Evolutionary conservation across 2,888 invertebrate genomes (phyloP), one percentile per base, ranked within the genome.

Genomic region (Heteromurus nitidus): DNA sequence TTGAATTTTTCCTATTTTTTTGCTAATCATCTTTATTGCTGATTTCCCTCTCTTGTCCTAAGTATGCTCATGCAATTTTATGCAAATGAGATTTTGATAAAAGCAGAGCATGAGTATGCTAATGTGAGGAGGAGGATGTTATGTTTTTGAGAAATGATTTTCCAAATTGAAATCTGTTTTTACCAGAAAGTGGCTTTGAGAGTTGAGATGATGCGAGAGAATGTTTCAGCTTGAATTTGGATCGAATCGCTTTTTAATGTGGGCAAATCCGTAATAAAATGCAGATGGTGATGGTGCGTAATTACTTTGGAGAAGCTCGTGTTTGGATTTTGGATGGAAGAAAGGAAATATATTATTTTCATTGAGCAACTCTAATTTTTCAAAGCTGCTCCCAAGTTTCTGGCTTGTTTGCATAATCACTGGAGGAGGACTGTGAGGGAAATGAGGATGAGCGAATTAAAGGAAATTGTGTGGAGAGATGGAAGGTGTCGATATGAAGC

Each of bases 111-210:
- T 36, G 36, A 36, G 5, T 36, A 9, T 36, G 13, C 7, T 36
- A 13, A 36, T 5, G 7, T 13, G 5, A 36, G 36, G 36, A 36
- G 36, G 13, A 36, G 36, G 36, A 13, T 9, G 36, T 36, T 36
- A 13, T 36, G 36, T 36, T 36, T 36, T 36, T n/a, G n/a, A n/a
- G n/a, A n/a, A n/a, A n/a, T n/a, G n/a, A 13, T 36, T 36, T 36
- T 13, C 36, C 36, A 85, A 85, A 85, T 85, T 85, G 77, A 85
- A 85, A 83, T 83, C 82, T 81, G 77, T 53, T 47, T 62, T n/a
- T n/a, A n/a, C n/a, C n/a, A n/a, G n/a, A n/a, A n/a, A n/a, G n/a
- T 26, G 47, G 64, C n/a, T n/a, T n/a, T n/a, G n/a, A n/a, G n/a
- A n/a, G 36, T 36, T 36, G 36, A 9, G 36, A 9, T 36, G 5